Evolutionary conservation across 2,113 vertebrate species (phyloP), one percentile per base, ranked within the genome.

Genomic region (Pelecanus crispus): DNA sequence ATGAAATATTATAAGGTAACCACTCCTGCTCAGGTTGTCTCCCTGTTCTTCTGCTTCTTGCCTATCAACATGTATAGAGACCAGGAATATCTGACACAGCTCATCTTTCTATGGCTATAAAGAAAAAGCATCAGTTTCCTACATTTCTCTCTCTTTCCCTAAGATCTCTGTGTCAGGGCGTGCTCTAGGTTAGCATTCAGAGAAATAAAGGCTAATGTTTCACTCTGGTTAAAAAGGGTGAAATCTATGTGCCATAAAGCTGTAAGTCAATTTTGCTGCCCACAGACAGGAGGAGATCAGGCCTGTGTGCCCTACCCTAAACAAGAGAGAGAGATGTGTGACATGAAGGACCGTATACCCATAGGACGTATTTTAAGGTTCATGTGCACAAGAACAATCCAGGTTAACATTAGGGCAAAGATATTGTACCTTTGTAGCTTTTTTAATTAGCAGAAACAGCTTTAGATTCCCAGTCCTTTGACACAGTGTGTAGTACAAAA

Each of bases 301-400:
- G 34, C 22, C 42, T 19, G 44, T 3, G 25, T 45, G 17, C 11
- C 34, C 44, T 29, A 25, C 38, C 11, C 40, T 42, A 32, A 42
- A 13, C 2, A 42, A 47, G 61, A 17, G 28, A 52, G 65, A 40
- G 34, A 63, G 14, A 12, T 0, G 5, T 28, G 61, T 29, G 78
- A 17, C 7, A 1, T 9, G 22, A 52, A 65, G 62, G 56, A 16
- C 38, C 1, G 0, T 4, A 7, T 3, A 26, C 4, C 12, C 71
- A 0, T 0, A 32, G 40, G 70, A 28, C 1, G 2, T 6, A 0
- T 62, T 53, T 28, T 36, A 82, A 63, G 29, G 42, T 77, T 34
- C 10, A 42, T 42, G 45, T 24, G 44, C 71, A 36, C 12, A 34
- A 36, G 40, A 45, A 29, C 32, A 22, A 9, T 6, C 13, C 34